A percentile compares a stretch with the other conserved stretches of the same genome.
Conservation (phyloP, 2,113 vertebrate genomes). For the Pampusana beccarii region DNA sequence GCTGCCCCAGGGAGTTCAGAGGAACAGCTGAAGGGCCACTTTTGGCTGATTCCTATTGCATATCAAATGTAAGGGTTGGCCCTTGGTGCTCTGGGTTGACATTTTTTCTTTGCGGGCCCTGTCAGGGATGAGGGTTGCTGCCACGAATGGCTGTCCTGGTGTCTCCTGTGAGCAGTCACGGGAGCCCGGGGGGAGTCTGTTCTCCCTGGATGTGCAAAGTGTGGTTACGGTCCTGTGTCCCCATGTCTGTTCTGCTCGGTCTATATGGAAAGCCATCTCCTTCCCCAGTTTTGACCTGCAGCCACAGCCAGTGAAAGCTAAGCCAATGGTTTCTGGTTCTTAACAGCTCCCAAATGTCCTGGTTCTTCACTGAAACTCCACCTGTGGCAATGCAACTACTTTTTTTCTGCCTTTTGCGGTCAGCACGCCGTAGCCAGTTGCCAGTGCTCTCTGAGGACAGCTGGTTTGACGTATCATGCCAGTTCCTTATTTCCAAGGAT, state of each 20-base stretch:
- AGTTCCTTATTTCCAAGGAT: background rate
- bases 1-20: background rate
- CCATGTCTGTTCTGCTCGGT: background rate
- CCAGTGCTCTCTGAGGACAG: background rate
- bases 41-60: background rate
- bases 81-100: background rate
- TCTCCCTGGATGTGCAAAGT: background rate
- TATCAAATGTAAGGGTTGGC: background rate
- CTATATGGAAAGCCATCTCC: background rate
- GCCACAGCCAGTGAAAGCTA: background rate
- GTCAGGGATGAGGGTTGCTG: background rate
- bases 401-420: background rate
- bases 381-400: background rate
- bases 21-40: background rate
- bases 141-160: background rate
- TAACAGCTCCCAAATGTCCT: background rate
- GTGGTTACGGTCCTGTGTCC: background rate
- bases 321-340: background rate
- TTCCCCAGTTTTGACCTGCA: background rate
- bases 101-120: background rate
- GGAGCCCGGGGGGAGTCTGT: background rate
- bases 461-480: background rate
- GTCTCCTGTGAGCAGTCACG: fast-evolving
- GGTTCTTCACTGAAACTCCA: background rate
- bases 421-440: background rate